Evolutionary conservation across 2,888 invertebrate genomes (phyloP).

Genomic region (Cephus spinipes): DNA sequence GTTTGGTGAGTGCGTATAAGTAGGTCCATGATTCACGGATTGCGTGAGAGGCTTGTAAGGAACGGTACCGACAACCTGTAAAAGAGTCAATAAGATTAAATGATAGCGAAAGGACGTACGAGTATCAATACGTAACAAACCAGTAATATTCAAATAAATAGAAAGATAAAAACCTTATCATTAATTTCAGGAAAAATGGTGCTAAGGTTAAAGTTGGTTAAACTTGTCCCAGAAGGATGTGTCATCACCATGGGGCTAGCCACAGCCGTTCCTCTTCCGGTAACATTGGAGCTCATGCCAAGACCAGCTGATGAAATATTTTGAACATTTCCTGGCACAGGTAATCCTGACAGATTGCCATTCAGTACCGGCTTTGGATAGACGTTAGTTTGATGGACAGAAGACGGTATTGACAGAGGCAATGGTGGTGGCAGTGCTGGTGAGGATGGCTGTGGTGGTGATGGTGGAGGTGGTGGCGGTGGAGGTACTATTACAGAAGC

Average conservation of each 20-base stretch:
- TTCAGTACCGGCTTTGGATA: constrained; percentile 19
- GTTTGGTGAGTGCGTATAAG: constrained; percentile 56
- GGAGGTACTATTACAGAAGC: constrained; percentile 13
- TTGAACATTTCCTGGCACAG: constrained; percentile 35
- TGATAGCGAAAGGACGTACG: not conserved
- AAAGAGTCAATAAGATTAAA: not conserved
- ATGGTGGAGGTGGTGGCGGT: constrained; percentile 21
- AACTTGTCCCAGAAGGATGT: constrained; percentile 68
- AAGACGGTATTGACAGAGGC: not conserved
- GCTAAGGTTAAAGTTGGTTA: constrained; percentile 85
- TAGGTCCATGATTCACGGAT: constrained; percentile 40
- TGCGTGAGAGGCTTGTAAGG: constrained; percentile 45
- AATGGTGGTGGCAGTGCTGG: constrained; percentile 29
- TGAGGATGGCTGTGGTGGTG: constrained; percentile 12
- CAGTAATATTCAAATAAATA: not conserved
- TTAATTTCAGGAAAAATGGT: constrained; percentile 89
- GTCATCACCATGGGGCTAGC: constrained; percentile 55
- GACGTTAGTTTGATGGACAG: not conserved
- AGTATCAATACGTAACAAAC: not conserved
- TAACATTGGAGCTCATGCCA: constrained; percentile 37
- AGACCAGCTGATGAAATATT: constrained; percentile 39
- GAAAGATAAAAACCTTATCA: constrained; percentile 63
- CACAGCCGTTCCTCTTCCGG: constrained; percentile 42
- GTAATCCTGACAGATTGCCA: constrained; percentile 14
- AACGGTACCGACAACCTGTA: not conserved